phyloP scores from a whole-genome alignment of 2,113 vertebrate species.

The Clarias batrachus region DNA sequence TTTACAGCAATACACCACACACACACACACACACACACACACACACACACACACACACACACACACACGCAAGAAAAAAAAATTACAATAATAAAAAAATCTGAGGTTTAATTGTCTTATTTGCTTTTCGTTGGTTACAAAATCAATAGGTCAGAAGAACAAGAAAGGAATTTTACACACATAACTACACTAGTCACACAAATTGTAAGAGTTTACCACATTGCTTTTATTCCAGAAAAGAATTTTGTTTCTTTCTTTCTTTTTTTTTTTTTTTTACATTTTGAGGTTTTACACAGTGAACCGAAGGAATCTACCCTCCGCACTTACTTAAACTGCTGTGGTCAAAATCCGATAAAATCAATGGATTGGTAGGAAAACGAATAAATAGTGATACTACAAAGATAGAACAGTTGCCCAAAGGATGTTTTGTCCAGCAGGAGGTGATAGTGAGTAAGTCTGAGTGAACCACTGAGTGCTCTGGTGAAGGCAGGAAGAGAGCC shows the following conservation, averaged over 20 bases:
- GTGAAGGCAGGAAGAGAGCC: conserved; percentile 1
- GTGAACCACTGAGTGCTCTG: neutral
- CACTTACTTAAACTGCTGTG: conserved; percentile 24
- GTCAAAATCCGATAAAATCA: conserved; percentile 20
- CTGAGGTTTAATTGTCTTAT: conserved; percentile 85
- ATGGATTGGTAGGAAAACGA: conserved; percentile 26
- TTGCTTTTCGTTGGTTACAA: conserved; percentile 67
- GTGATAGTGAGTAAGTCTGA: conserved; percentile 24
- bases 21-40: no score
- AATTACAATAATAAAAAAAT: conserved; percentile 76
- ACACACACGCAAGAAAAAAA: no score
- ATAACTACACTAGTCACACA: conserved; percentile 61
- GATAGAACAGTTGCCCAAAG: conserved; percentile 10
- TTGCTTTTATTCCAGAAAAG: conserved; percentile 42
- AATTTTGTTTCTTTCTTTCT: conserved; percentile 6
- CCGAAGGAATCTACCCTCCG: conserved; percentile 23
- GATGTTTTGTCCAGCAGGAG: conserved; percentile 36
- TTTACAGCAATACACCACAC: conserved; percentile 90
- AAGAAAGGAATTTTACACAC: conserved; percentile 46
- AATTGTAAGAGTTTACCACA: conserved; percentile 50
- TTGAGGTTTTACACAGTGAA: conserved; percentile 37
- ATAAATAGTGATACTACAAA: conserved; percentile 13
- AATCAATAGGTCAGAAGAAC: conserved; percentile 60
- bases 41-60: no score
- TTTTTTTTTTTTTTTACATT: neutral